Evolutionary conservation across 2,888 invertebrate genomes (phyloP).

Genomic region (Eupithecia vulgata): DNA sequence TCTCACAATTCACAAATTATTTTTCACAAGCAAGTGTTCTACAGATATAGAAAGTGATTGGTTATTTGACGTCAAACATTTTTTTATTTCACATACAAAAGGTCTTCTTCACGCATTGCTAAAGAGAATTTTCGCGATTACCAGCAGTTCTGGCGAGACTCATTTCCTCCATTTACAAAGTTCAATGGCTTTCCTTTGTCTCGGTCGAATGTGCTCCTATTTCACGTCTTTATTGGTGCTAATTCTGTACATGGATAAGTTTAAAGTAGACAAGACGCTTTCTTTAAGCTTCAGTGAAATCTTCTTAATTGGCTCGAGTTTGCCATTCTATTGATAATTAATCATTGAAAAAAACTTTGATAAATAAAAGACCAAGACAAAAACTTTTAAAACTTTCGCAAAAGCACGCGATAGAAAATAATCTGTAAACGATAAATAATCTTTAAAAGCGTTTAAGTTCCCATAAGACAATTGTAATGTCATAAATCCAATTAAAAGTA

Average conservation of each 20-base stretch:
- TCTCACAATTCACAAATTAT: not conserved
- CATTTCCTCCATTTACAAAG: conserved; percentile 48
- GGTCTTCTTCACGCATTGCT: not conserved
- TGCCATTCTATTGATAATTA: conserved; percentile 13
- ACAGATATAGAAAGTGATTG: not conserved
- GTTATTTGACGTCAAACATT: not conserved
- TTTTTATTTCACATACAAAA: not conserved
- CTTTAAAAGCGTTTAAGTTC: not conserved
- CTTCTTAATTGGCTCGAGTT: conserved; percentile 26
- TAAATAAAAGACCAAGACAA: no score
- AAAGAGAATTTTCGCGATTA: conserved; percentile 22
- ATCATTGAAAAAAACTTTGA: conserved; percentile 9
- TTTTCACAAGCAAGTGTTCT: not conserved
- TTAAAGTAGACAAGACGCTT: conserved; percentile 33
- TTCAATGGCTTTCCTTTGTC: conserved; percentile 50
- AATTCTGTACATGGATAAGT: conserved; percentile 32
- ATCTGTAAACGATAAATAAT: no score
- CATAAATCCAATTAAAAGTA: conserved; percentile 31
- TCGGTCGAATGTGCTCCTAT: conserved; percentile 43
- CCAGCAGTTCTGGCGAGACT: conserved; percentile 42
- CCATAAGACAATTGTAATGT: conserved; percentile 22
- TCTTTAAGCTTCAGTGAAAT: conserved; percentile 30
- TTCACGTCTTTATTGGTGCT: conserved; percentile 37
- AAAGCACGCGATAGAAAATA: no score
- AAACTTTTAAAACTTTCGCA: no score